These are phyloP conservation scores for Diaprepes abbreviatus DNA, from an alignment of 2,888 invertebrate genomes.

Conservation along the genomic window DNA sequence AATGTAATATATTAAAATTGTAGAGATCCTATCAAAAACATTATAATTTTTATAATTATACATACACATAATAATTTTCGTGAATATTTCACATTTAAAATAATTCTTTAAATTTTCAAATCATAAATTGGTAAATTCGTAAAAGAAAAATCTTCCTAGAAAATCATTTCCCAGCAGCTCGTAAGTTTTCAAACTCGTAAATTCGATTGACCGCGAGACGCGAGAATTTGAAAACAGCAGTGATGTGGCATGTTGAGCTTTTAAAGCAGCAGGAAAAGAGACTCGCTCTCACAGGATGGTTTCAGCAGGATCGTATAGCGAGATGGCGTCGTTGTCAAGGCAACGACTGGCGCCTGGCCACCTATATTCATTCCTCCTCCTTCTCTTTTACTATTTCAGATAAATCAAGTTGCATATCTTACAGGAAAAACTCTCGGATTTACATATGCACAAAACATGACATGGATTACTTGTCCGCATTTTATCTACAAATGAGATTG, in stretches of 20 bases:
- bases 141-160: background rate
- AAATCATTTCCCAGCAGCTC: constrained; percentile 9
- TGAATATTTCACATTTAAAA: background rate
- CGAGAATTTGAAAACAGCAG: constrained; percentile 41
- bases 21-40: no score
- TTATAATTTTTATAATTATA: no score
- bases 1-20: no score
- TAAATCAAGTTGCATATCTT: constrained; percentile 62
- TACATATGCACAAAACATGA: constrained; percentile 62
- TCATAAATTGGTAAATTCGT: background rate
- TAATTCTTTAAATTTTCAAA: background rate
- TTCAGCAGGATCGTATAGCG: constrained; percentile 43
- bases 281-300: constrained; percentile 36
- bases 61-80: no score
- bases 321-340: constrained; percentile 65
- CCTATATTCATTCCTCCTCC: constrained; percentile 54
- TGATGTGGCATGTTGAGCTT: constrained; percentile 41
- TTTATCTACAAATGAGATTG: constrained; percentile 56
- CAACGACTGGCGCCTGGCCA: constrained; percentile 60
- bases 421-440: constrained; percentile 60
- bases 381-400: constrained; percentile 58
- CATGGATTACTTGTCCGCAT: constrained; percentile 55
- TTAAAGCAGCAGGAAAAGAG: constrained; percentile 43
- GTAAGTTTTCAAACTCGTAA: constrained; percentile 26
- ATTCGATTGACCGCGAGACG: constrained; percentile 39